phyloP scores from a whole-genome alignment of 2,113 vertebrate species.

The Elephantulus edwardii region DNA sequence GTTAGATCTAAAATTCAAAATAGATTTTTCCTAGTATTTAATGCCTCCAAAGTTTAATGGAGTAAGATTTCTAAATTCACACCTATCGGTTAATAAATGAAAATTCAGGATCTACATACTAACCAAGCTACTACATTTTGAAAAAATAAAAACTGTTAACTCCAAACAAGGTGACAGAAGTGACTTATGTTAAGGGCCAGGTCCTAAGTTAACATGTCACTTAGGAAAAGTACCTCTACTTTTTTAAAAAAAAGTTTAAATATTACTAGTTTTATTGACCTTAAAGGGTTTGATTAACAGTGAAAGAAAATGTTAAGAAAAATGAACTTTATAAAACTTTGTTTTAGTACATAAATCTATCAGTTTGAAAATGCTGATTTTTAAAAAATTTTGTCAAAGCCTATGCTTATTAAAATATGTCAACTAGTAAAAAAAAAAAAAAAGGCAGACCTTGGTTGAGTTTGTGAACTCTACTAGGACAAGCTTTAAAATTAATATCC shows the following conservation, averaged over 20 bases:
- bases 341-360: too few species aligned
- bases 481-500: constrained; percentile 80
- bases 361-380: too few species aligned
- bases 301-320: too few species aligned
- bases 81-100: constrained; percentile 55
- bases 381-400: too few species aligned
- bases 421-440: too few species aligned
- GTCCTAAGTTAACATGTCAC: too few species aligned
- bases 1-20: constrained; percentile 67
- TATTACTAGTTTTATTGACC: too few species aligned
- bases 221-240: too few species aligned
- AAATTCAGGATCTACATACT: constrained; percentile 1
- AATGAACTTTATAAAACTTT: too few species aligned
- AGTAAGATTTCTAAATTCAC: constrained; percentile 28
- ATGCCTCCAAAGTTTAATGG: constrained; percentile 38
- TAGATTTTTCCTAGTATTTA: constrained; percentile 50
- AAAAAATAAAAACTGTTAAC: constrained; percentile 41
- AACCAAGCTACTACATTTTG: neutral
- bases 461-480: constrained; percentile 62
- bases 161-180: constrained; percentile 22
- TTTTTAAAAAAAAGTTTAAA: too few species aligned
- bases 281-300: too few species aligned
- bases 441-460: constrained; percentile 41
- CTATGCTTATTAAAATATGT: too few species aligned
- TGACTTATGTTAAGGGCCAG: constrained; percentile 1